Evolutionary conservation across 2,888 invertebrate species (phyloP), one percentile per base, ranked within the genome.

Genomic region (Parascotia fuliginaria): DNA sequence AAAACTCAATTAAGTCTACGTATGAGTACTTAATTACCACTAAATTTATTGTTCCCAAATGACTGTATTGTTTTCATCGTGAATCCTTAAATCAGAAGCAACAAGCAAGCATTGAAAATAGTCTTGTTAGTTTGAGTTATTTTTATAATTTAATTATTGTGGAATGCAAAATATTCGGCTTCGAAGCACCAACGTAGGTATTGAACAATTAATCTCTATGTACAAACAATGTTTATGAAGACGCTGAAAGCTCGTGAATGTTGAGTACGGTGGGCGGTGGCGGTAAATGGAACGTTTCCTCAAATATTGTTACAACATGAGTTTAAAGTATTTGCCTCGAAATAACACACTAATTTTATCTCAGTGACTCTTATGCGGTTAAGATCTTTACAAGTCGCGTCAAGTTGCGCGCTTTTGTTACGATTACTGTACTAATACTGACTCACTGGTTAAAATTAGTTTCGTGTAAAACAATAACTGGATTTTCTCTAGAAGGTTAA

Each of bases 321-420:
- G 73, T 78, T 79, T 79, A 79, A 77, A 72, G 66, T 71, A 68
- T 71, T 75, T 73, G 69, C 71, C 74, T 78, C 73, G 59, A 83
- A 86, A 85, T 85, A 83, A 76, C 81, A 43, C 56, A 78, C 78
- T 81, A 79, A 80, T 80, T 80, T 79, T 79, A 82, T 77, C 81
- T 68, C 70, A 52, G 65, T 74, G 72, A 75, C 53, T 61, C 51
- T 72, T 59, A 57, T 63, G 65, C 70, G 66, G 49, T 51, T 38
- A 11, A 33, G 9, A 33, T 11, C 24, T 7, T 9, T 24, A n/a
- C 31, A 31, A 28, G 11, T 3, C 11, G 11, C 42, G 49, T 48
- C 48, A 34, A 42, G 38, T 51, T 58, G 43, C 31, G 45, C 12
- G 38, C 34, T 44, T 48, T 52, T 44, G 19, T 42, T 28, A 34